Percentiles rank a stretch among this genome's conserved stretches.
These are phyloP conservation scores for Parelbella ahira DNA, from an alignment of 2,888 invertebrate genomes.

Conservation along the genomic window DNA sequence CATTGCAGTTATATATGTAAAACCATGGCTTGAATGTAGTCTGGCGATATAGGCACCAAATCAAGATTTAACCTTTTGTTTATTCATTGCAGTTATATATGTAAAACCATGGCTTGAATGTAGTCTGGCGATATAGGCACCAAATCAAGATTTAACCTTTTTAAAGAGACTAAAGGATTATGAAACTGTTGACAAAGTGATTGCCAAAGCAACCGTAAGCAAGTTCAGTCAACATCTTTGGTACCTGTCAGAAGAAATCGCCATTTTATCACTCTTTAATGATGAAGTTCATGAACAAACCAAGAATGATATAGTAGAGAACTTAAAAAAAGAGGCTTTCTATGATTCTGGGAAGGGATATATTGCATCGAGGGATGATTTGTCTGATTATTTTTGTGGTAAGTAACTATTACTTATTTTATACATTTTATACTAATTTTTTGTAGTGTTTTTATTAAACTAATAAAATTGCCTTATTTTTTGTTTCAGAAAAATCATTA, in stretches of 20 bases:
- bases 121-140: not conserved
- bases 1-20: too few species aligned
- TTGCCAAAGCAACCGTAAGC: not conserved
- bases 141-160: not conserved
- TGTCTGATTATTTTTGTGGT: not conserved
- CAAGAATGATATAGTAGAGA: not conserved
- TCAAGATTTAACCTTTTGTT: constrained; percentile 1
- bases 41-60: not conserved
- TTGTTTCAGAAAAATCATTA: too few species aligned
- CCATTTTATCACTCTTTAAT: not conserved
- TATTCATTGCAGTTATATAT: too few species aligned
- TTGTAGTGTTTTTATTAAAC: too few species aligned
- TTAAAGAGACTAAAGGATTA: not conserved
- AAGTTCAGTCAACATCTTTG: not conserved
- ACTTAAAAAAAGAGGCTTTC: not conserved
- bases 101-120: not conserved
- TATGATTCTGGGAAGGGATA: not conserved
- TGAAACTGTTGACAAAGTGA: not conserved
- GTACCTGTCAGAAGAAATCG: not conserved
- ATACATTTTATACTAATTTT: too few species aligned
- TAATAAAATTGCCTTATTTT: too few species aligned
- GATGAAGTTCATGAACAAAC: not conserved
- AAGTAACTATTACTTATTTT: too few species aligned
- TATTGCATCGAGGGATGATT: not conserved
- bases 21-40: not conserved